Percentiles rank a stretch among this genome's conserved stretches.
Evolutionary conservation across 2,888 invertebrate genomes (phyloP).

Genomic region (Heliconius cydno): DNA sequence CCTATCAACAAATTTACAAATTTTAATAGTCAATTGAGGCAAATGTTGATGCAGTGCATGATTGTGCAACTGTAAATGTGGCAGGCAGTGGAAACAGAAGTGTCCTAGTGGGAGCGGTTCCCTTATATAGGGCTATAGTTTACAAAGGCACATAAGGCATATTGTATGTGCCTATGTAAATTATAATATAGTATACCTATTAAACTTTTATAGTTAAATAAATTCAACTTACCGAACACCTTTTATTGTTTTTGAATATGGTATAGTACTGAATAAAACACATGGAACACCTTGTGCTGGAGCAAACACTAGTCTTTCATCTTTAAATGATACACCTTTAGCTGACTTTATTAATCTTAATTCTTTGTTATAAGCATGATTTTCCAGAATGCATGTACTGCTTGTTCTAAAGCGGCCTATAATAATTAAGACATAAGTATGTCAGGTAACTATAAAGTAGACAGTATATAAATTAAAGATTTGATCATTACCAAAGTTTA

Average conservation of each 20-base stretch:
- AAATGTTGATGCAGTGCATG: too few species aligned
- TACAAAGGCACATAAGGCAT: too few species aligned
- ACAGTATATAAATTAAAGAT: background rate
- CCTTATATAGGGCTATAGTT: too few species aligned
- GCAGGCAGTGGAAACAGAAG: too few species aligned
- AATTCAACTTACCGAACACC: constrained; percentile 81
- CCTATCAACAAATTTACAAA: constrained; percentile 52
- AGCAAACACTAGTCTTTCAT: constrained; percentile 92
- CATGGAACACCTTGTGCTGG: constrained; percentile 91
- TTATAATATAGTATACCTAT: background rate
- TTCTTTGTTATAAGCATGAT: constrained; percentile 82
- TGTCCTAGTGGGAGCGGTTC: too few species aligned
- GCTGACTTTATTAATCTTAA: constrained; percentile 84
- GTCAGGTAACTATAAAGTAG: background rate
- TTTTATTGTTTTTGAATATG: constrained; percentile 88
- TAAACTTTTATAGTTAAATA: background rate
- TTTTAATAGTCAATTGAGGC: background rate
- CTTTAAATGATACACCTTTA: constrained; percentile 87
- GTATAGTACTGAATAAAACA: constrained; percentile 93
- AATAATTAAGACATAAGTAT: constrained; percentile 44
- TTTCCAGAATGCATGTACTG: constrained; percentile 81
- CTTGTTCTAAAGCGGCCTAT: constrained; percentile 80
- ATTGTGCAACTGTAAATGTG: too few species aligned
- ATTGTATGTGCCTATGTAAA: too few species aligned
- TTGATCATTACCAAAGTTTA: constrained; percentile 82